phyloP scores from a whole-genome alignment of 2,888 invertebrate genomes.

The Tachina lurida region DNA sequence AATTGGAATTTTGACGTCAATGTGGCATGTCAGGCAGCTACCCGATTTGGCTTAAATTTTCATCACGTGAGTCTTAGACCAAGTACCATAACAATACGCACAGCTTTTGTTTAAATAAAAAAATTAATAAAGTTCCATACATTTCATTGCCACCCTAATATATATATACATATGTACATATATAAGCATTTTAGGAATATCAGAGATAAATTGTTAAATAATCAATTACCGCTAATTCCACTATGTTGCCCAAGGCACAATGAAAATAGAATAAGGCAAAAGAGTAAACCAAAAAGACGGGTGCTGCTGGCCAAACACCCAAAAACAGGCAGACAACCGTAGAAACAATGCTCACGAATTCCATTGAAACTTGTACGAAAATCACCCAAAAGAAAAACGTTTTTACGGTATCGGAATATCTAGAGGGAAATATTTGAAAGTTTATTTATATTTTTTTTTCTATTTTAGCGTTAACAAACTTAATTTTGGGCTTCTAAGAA shows the following conservation, averaged over 20 bases:
- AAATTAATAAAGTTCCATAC: too few relatives aligned
- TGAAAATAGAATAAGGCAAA: constrained; percentile 22
- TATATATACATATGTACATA: too few relatives aligned
- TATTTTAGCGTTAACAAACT: too few relatives aligned
- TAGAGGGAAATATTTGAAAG: neutral
- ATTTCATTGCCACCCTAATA: too few relatives aligned
- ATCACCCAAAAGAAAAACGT: constrained; percentile 43
- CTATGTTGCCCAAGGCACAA: constrained; percentile 50
- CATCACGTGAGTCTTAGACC: too few relatives aligned
- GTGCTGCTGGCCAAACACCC: constrained; percentile 41
- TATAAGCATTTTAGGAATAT: neutral
- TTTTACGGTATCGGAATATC: constrained; percentile 17
- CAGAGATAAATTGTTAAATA: neutral
- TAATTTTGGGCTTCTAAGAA: too few relatives aligned
- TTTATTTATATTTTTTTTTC: too few relatives aligned
- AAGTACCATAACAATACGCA: too few relatives aligned
- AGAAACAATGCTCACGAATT: constrained; percentile 38
- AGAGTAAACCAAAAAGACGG: constrained; percentile 19
- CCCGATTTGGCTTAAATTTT: too few relatives aligned
- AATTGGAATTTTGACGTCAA: too few relatives aligned
- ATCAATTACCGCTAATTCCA: constrained; percentile 37
- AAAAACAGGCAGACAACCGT: constrained; percentile 49
- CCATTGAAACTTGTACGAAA: constrained; percentile 27
- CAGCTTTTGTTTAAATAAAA: too few relatives aligned
- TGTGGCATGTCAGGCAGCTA: too few relatives aligned